These are phyloP conservation scores for Aptenodytes patagonicus DNA, from an alignment of 2,113 vertebrate genomes.

Conservation along the genomic window DNA sequence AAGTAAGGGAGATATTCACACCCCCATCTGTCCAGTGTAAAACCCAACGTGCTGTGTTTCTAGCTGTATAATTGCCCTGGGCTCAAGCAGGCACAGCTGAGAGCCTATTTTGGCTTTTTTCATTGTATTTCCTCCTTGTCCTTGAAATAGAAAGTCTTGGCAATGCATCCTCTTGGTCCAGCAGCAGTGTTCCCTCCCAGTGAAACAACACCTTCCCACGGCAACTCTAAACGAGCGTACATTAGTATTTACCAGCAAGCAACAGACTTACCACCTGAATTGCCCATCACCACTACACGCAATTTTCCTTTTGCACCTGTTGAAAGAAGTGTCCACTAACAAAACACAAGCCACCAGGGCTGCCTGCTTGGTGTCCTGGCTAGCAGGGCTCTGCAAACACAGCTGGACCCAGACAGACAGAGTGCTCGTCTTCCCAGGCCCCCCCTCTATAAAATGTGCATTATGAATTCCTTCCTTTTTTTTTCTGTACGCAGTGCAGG, in stretches of 20 bases:
- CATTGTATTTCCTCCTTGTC: neutral
- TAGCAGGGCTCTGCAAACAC: neutral
- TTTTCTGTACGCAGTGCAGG: fast-evolving
- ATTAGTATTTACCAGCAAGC: neutral
- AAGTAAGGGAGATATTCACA: neutral
- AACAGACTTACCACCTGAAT: neutral
- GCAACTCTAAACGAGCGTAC: neutral
- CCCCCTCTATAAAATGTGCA: fast-evolving
- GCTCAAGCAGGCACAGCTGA: neutral
- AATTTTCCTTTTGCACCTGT: fast-evolving
- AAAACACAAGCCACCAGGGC: neutral
- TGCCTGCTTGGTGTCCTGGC: neutral
- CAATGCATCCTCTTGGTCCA: neutral
- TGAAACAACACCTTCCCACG: neutral
- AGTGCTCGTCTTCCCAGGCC: neutral
- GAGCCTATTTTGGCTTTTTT: neutral
- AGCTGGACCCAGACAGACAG: neutral
- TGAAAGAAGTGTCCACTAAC: too few species aligned
- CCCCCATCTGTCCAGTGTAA: neutral
- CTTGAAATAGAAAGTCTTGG: neutral
- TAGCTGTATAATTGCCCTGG: neutral
- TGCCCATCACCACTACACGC: neutral
- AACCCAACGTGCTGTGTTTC: neutral
- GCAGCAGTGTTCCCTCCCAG: neutral
- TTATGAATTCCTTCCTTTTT: neutral